phyloP scores from a whole-genome alignment of 2,888 invertebrate genomes.

The Patella depressa region DNA sequence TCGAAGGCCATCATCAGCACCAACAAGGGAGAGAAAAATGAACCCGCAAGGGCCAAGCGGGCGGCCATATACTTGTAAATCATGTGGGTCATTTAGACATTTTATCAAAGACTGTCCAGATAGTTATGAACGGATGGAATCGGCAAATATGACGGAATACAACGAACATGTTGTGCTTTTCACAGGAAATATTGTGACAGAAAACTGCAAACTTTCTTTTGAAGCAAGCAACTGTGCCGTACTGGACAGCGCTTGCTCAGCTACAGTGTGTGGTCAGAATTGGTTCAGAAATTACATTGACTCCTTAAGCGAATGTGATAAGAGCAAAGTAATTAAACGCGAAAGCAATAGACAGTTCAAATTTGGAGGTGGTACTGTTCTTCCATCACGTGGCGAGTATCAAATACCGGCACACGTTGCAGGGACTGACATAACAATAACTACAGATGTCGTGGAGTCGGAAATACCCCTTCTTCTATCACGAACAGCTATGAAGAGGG shows the following conservation, averaged over 20 bases:
- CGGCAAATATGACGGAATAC: slow-evolving; percentile 2
- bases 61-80: background rate
- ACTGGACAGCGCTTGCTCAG: slow-evolving; percentile 34
- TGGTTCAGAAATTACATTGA: slow-evolving; percentile 33
- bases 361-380: slow-evolving; percentile 34
- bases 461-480: slow-evolving; percentile 33
- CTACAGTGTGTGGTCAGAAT: slow-evolving; percentile 34
- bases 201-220: slow-evolving; percentile 23
- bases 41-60: slow-evolving; percentile 14
- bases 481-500: slow-evolving; percentile 33
- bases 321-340: slow-evolving; percentile 19
- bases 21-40: background rate
- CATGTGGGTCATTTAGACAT: slow-evolving; percentile 34
- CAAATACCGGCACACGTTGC: slow-evolving; percentile 34
- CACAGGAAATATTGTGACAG: slow-evolving; percentile 29
- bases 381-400: slow-evolving; percentile 28
- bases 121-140: slow-evolving; percentile 31
- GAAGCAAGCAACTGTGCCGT: slow-evolving; percentile 35
- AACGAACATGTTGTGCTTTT: slow-evolving; percentile 34
- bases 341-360: slow-evolving; percentile 28
- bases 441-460: slow-evolving; percentile 32
- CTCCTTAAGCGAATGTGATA: slow-evolving; percentile 19
- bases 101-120: slow-evolving; percentile 31
- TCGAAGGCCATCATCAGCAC: background rate
- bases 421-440: slow-evolving; percentile 25